Base-by-base conservation (phyloP, 2,888 invertebrate species). In the Brachyopa scutellaris region DNA sequence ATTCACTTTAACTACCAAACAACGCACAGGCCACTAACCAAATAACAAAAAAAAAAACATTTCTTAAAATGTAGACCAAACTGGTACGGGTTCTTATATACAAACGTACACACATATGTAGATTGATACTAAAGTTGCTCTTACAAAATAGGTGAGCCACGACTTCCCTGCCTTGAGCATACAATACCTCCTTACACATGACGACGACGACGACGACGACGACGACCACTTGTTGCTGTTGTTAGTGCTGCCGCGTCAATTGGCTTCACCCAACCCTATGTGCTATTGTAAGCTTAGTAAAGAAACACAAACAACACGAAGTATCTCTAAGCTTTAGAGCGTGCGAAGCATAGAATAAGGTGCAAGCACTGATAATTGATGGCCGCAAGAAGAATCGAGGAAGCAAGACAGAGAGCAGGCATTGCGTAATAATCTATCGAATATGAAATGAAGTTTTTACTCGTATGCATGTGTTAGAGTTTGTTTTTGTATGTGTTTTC, bases 81-180 rank as follows among this genome's bases (percentile, higher is more conserved):
- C 23, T 59, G 51, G 42, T 64, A 62, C 78, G 36, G 66, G 73
- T 78, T 78, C 64, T 40, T 70, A 57, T 11, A 2, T 26, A 49
- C 2, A 11, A 21, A 40, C 17, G 5, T 21, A 23, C 6, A 11
- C 15, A 59, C 45, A 42, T 53, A n/a, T n/a, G n/a, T n/a, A n/a
- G n/a, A 61, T 67, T 59, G 17, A 40, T 66, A 69, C 47, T 33
- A 66, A 66, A 73, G 79, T 49, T 45, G 55, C 26, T 79, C 67
- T 76, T 76, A 76, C 80, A 64, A 80, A 80, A 80, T 76, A 76
- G 69, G 62, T 69, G 67, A 74, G 62, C 69, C 80, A 73, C 66
- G n/a, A 67, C 73, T 73, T 61, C 79, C 76, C 69, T 59, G 70
- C 76, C 70, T 78, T 59, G 31, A 77, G 69, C 69, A 69, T 26